phyloP scores from a whole-genome alignment of 2,888 invertebrate species.

The Ctenicera cuprea region DNA sequence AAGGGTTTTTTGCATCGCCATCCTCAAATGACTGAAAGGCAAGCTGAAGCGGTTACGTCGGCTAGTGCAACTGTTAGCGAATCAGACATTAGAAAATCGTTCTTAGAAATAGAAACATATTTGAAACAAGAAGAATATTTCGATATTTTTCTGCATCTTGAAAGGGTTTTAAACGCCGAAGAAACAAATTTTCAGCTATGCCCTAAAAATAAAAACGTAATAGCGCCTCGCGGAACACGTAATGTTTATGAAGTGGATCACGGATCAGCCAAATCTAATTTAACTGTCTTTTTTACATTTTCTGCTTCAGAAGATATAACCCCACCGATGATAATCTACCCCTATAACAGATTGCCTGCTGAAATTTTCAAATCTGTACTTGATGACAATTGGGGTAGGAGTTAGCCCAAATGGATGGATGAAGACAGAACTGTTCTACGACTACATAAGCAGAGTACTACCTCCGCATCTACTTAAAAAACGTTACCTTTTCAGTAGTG shows the following conservation, averaged over 20 bases:
- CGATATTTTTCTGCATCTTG: background rate
- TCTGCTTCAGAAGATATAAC: background rate
- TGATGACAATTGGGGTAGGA: background rate
- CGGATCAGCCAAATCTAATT: background rate
- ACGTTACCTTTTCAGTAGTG: slow-evolving; percentile 40
- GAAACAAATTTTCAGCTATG: background rate
- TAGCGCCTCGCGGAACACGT: background rate
- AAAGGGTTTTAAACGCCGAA: background rate
- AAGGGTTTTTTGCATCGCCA: background rate
- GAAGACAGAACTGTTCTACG: slow-evolving; percentile 52
- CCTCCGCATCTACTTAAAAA: slow-evolving; percentile 41
- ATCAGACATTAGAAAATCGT: background rate
- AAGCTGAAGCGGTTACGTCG: background rate
- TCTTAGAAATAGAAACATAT: background rate
- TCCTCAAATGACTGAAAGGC: too few relatives aligned
- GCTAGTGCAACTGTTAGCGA: background rate
- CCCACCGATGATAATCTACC: background rate
- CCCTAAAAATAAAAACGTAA: background rate
- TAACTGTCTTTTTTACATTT: background rate
- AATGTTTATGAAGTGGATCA: background rate
- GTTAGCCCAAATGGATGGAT: background rate
- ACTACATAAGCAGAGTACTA: slow-evolving; percentile 53
- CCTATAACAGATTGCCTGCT: background rate
- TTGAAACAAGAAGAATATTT: background rate
- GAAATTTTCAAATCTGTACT: background rate